phyloP scores from a whole-genome alignment of 2,888 invertebrate genomes.

The Microctonus brassicae region DNA sequence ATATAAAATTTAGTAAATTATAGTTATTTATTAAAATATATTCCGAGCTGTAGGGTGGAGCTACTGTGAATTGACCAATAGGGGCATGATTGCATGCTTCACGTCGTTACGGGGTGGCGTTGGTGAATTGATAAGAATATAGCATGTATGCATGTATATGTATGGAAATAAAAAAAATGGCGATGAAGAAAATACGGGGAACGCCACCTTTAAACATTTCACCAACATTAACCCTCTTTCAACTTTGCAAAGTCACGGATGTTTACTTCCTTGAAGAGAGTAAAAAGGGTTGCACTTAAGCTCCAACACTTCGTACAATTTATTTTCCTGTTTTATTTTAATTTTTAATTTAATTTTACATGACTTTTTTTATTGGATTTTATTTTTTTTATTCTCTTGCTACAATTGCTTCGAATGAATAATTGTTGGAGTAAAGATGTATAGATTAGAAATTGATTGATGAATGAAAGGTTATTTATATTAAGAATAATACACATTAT shows the following conservation, averaged over 20 bases:
- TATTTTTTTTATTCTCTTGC: neutral
- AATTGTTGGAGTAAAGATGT: neutral
- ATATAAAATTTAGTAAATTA: slow-evolving; percentile 45
- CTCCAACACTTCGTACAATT: neutral
- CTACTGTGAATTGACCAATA: slow-evolving; percentile 57
- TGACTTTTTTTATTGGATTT: neutral
- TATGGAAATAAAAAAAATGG: slow-evolving; percentile 1
- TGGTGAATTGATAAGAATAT: slow-evolving; percentile 66
- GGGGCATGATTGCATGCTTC: slow-evolving; percentile 60
- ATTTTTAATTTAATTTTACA: neutral
- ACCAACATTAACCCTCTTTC: neutral
- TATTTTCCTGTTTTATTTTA: neutral
- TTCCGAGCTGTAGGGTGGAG: slow-evolving; percentile 62
- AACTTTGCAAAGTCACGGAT: neutral
- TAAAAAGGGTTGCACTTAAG: neutral
- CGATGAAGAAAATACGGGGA: neutral
- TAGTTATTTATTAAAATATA: slow-evolving; percentile 65
- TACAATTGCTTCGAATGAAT: neutral
- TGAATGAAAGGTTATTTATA: neutral
- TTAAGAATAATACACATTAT: neutral
- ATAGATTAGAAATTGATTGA: neutral
- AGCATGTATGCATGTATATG: slow-evolving; percentile 41
- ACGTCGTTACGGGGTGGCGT: slow-evolving; percentile 59
- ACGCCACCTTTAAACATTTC: slow-evolving; percentile 5
- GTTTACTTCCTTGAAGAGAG: neutral